These are phyloP conservation scores for Neotoma lepida DNA, from an alignment of 2,113 vertebrate species.

Conservation along the genomic window DNA sequence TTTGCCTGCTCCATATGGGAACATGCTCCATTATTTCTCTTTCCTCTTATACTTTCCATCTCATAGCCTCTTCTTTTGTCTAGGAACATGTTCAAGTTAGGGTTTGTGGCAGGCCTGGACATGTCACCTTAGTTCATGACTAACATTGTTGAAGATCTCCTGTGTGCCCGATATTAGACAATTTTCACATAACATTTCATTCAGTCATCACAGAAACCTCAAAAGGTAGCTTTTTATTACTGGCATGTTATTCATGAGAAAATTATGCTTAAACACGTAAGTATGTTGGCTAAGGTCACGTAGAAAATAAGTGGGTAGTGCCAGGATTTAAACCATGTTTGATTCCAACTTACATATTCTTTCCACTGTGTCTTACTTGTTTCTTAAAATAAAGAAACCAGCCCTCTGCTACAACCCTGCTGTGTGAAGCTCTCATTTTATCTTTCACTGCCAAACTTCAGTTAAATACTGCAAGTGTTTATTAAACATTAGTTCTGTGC, in stretches of 20 bases:
- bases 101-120: background rate
- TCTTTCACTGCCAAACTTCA: slow-evolving; percentile 57
- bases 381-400: slow-evolving; percentile 56
- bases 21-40: slow-evolving; percentile 14
- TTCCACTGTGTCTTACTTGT: slow-evolving; percentile 28
- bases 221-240: slow-evolving; percentile 42
- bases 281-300: slow-evolving; percentile 1
- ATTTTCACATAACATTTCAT: slow-evolving; percentile 21
- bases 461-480: slow-evolving; percentile 58
- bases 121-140: background rate
- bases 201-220: slow-evolving; percentile 36
- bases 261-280: slow-evolving; percentile 48
- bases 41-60: background rate
- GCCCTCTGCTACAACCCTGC: slow-evolving; percentile 5
- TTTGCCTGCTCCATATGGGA: background rate
- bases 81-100: background rate
- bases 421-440: slow-evolving; percentile 52
- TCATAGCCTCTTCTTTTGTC: background rate
- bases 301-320: slow-evolving; percentile 22
- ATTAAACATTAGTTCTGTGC: slow-evolving; percentile 29
- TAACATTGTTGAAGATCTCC: background rate
- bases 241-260: slow-evolving; percentile 1
- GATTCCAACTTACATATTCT: slow-evolving; percentile 51
- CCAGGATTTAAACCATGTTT: slow-evolving; percentile 63
- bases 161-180: background rate